phyloP scores from a whole-genome alignment of 2,797 vertebrate genomes.

The Cirrhinus molitorella region DNA sequence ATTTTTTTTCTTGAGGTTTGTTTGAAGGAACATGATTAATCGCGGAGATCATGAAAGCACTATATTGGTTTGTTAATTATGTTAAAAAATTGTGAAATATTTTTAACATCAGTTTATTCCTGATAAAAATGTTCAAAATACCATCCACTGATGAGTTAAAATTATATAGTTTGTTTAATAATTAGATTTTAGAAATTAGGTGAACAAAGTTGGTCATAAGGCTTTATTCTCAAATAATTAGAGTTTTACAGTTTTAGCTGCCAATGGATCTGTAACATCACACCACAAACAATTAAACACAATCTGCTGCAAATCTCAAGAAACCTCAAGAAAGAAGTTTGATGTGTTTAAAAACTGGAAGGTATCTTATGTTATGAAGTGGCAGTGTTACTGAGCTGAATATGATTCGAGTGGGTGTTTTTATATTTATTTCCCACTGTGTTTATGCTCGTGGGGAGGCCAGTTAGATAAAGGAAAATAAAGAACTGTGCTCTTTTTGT shows the following conservation, averaged over 20 bases:
- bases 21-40: background rate
- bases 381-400: slow-evolving; percentile 8
- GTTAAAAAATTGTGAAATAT: background rate
- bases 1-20: background rate
- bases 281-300: background rate
- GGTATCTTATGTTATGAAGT: slow-evolving; percentile 10
- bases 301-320: background rate
- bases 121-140: background rate
- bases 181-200: background rate
- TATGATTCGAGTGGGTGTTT: slow-evolving; percentile 37
- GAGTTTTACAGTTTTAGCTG: background rate
- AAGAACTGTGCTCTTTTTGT: slow-evolving; percentile 30
- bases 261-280: background rate
- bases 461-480: slow-evolving; percentile 30
- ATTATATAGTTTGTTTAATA: background rate
- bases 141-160: background rate
- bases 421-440: slow-evolving; percentile 28
- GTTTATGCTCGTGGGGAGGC: background rate
- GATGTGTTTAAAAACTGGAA: too few species aligned
- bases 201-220: background rate
- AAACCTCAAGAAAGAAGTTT: background rate
- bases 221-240: background rate
- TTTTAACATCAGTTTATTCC: background rate
- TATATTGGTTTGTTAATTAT: background rate
- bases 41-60: background rate